Conservation (phyloP, 2,888 invertebrate species). For the Anagyrus pseudococci region DNA sequence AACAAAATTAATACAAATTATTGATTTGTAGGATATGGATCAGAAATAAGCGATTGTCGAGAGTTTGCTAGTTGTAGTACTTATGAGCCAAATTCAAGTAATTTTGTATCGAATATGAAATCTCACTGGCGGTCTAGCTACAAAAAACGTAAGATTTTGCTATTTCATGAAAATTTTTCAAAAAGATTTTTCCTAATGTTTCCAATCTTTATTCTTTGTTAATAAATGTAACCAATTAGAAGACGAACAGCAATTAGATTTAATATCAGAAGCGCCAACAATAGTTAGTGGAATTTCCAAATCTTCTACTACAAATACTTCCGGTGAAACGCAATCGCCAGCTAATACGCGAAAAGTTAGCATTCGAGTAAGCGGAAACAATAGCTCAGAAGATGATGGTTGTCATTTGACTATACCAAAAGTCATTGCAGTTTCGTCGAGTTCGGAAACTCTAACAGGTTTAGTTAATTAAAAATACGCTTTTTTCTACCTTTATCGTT, state of each 20-base stretch:
- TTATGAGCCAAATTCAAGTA: constrained; percentile 63
- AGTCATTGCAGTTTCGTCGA: constrained; percentile 75
- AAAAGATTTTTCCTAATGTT: constrained; percentile 5
- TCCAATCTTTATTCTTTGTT: not conserved
- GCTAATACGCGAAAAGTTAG: constrained; percentile 58
- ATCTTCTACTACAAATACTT: constrained; percentile 3
- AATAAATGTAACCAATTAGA: constrained; percentile 51
- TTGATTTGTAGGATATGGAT: constrained; percentile 76
- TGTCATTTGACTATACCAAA: constrained; percentile 76
- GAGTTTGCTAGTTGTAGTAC: constrained; percentile 67
- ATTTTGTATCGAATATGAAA: constrained; percentile 54
- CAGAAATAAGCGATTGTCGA: constrained; percentile 74
- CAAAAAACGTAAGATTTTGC: constrained; percentile 66
- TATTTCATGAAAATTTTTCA: constrained; percentile 1
- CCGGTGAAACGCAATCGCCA: constrained; percentile 40
- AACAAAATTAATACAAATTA: too few species aligned
- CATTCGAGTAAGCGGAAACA: constrained; percentile 59
- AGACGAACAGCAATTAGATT: constrained; percentile 61
- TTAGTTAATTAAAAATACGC: not conserved
- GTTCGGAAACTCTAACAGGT: constrained; percentile 81
- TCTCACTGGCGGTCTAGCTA: constrained; percentile 71
- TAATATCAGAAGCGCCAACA: constrained; percentile 56
- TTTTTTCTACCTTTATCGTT: not conserved
- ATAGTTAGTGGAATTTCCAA: constrained; percentile 46
- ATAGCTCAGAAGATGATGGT: constrained; percentile 65